Evolutionary conservation across 2,113 vertebrate species (phyloP), one percentile per base, ranked within the genome.

Genomic region (Grammomys dolichurus): DNA sequence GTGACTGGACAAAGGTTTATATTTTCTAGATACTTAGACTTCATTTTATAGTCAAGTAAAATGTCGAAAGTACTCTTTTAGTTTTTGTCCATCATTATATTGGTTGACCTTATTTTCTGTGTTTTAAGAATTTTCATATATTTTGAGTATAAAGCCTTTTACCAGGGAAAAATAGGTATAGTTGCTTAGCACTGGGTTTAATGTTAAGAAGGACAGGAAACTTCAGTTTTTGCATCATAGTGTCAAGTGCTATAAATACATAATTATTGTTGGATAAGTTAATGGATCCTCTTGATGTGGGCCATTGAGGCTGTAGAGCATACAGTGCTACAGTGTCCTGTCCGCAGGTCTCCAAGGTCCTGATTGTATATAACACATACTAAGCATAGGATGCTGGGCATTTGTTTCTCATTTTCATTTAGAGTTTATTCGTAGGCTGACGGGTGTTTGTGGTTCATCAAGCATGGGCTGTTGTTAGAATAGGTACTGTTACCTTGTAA

Each of bases 401-500:
- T 95, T 88, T 94, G 24, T 91, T 92, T 95, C 87, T 43, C 75
- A 6, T 40, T 40, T 58, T 36, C 33, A 77, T 89, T 95, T 95
- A 65, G 90, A 76, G 73, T 16, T 89, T 73, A 81, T 85, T 82
- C 60, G n/a, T 26, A 67, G 73, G 28, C 58, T 11, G n/a, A 92
- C n/a, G 67, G 87, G 40, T 76, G 80, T 58, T 56, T 88, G 58
- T 24, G 72, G 60, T 87, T 95, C 58, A 43, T 31, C 54, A 92
- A 89, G 9, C 24, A 28, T 54, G 85, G 22, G n/a, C 84, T 33
- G 92, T 87, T 96, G 93, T 93, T 91, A 76, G 3, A 87, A n/a
- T 93, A 93, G 89, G 58, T 87, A 82, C 31, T 96, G 36, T 90
- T 78, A 17, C 81, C 70, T 87, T 43, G 28, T 92, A 48, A 89